Evolutionary conservation across 1,140 invertebrate genomes (phyloP).

Genomic region (Neotoxoptera formosana): DNA sequence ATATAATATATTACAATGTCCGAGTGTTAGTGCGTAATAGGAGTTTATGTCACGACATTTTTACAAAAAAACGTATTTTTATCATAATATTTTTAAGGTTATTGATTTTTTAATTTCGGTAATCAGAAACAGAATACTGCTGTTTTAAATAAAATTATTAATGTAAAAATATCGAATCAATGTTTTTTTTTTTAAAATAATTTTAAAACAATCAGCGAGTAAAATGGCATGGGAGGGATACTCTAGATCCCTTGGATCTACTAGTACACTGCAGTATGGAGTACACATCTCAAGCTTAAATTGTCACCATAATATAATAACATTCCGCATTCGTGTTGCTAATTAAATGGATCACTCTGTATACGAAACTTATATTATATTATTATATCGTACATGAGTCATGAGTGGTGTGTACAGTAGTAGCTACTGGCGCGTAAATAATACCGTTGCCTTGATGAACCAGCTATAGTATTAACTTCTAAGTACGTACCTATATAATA

Average conservation of each 20-base stretch:
- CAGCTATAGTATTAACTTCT: background rate
- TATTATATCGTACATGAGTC: background rate
- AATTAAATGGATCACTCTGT: background rate
- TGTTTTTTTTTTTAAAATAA: background rate
- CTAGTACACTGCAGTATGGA: background rate
- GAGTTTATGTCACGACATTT: background rate
- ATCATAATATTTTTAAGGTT: too few species aligned
- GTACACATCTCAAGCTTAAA: background rate
- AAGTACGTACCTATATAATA: background rate
- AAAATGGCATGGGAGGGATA: background rate
- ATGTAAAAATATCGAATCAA: background rate
- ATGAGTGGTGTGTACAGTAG: background rate
- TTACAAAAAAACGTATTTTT: background rate
- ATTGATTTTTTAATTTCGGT: background rate
- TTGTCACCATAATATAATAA: background rate
- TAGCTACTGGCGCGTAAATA: conserved; percentile 10
- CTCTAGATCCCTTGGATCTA: background rate
- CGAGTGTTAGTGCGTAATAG: background rate
- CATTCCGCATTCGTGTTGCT: background rate
- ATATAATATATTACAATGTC: background rate
- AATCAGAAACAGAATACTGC: background rate
- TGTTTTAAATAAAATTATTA: background rate
- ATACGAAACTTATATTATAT: background rate
- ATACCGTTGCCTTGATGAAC: conserved; percentile 29
- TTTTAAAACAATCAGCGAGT: background rate